These are phyloP conservation scores for Caenorhabditis virilis DNA, from an alignment of 2,888 invertebrate species.

Conservation along the genomic window DNA sequence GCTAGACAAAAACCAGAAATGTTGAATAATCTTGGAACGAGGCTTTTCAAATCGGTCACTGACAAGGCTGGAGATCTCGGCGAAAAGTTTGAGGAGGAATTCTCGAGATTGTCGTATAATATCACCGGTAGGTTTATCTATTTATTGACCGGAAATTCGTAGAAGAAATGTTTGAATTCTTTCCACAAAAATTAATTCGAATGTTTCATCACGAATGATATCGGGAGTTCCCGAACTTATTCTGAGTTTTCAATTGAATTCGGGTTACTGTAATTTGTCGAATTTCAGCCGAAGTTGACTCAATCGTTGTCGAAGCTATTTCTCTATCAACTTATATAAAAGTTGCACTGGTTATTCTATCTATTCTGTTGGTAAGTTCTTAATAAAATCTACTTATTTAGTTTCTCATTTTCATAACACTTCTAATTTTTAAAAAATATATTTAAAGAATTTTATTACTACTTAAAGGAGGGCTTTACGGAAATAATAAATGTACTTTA, in stretches of 20 bases:
- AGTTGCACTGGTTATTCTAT: constrained; percentile 44
- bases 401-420: no score
- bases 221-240: neutral
- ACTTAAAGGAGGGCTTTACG: no score
- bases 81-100: constrained; percentile 54
- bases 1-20: no score
- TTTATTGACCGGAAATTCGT: neutral
- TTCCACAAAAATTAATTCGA: neutral
- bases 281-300: constrained; percentile 53
- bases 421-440: neutral
- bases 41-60: constrained; percentile 53
- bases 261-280: neutral
- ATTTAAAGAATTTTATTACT: neutral
- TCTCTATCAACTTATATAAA: constrained; percentile 53
- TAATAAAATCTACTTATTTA: no score
- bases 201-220: neutral
- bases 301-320: constrained; percentile 47
- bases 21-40: constrained; percentile 50
- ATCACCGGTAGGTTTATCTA: constrained; percentile 39
- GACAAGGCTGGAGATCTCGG: constrained; percentile 57
- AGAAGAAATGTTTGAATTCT: neutral
- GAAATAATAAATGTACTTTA: no score
- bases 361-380: constrained; percentile 37
- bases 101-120: constrained; percentile 44
- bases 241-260: neutral